These are phyloP conservation scores for Drosophila mimetica DNA, from an alignment of 2,888 invertebrate genomes.

Conservation along the genomic window DNA sequence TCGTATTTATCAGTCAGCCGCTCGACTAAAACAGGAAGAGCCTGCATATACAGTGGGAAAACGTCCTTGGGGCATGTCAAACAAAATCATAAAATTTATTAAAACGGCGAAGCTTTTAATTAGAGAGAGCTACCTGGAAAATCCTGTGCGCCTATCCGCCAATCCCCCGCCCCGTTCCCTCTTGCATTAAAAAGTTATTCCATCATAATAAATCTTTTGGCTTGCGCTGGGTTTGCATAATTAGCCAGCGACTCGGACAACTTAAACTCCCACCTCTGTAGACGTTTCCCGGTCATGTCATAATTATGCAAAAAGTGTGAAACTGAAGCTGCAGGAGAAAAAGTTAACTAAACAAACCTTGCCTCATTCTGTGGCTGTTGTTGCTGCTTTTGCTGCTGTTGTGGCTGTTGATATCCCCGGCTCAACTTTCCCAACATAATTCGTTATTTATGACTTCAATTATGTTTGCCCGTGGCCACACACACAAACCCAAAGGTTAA, in stretches of 20 bases:
- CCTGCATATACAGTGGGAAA: slow-evolving; percentile 11
- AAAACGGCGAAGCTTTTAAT: slow-evolving; percentile 70
- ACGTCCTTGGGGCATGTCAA: slow-evolving; percentile 49
- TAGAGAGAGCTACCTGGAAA: slow-evolving; percentile 46
- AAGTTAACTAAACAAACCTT: slow-evolving; percentile 64
- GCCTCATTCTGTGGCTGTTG: slow-evolving; percentile 16
- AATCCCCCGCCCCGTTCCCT: neutral
- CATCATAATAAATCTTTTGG: slow-evolving; percentile 77
- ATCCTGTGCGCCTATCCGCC: neutral
- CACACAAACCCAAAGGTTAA: slow-evolving; percentile 61
- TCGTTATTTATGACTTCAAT: slow-evolving; percentile 81
- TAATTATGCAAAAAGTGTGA: slow-evolving; percentile 79
- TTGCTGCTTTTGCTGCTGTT: slow-evolving; percentile 16
- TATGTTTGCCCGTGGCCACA: slow-evolving; percentile 72
- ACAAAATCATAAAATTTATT: slow-evolving; percentile 71
- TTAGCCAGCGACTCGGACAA: slow-evolving; percentile 59
- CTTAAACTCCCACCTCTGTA: slow-evolving; percentile 4
- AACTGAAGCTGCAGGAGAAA: slow-evolving; percentile 43
- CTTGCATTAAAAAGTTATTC: slow-evolving; percentile 63
- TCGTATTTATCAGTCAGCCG: slow-evolving; percentile 16
- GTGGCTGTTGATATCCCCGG: slow-evolving; percentile 27
- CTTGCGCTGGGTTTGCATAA: slow-evolving; percentile 61
- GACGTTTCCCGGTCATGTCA: slow-evolving; percentile 47
- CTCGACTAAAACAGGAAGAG: slow-evolving; percentile 16
- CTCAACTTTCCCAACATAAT: slow-evolving; percentile 76